A percentile compares a stretch with the other conserved stretches of the same genome.
Conservation (phyloP, 2,113 vertebrate genomes). For the Ahaetulla prasina region DNA sequence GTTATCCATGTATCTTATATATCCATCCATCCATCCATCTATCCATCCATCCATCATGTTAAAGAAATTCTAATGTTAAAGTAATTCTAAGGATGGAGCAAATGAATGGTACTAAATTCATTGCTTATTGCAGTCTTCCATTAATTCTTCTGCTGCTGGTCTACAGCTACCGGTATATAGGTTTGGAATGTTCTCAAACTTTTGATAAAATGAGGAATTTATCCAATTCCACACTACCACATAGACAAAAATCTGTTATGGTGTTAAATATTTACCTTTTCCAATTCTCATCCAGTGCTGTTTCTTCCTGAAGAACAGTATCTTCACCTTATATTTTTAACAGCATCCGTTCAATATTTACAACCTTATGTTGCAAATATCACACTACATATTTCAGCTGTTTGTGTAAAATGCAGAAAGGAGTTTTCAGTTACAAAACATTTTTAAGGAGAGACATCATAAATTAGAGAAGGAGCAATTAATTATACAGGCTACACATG, state of each 20-base stretch:
- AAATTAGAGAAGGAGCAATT: not conserved
- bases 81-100: not conserved
- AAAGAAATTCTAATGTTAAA: not conserved
- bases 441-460: not conserved
- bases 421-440: not conserved
- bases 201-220: not conserved
- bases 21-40: not conserved
- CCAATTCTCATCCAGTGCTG: not conserved
- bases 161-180: not conserved
- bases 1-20: not conserved
- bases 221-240: not conserved
- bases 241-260: not conserved
- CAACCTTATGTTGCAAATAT: not conserved
- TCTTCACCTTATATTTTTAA: not conserved
- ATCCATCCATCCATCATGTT: not conserved
- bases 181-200: not conserved
- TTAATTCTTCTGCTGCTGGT: not conserved
- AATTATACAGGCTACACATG: not conserved
- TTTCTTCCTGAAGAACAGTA: not conserved
- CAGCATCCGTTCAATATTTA: not conserved
- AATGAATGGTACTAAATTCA: not conserved
- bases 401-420: not conserved
- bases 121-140: not conserved
- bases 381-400: not conserved
- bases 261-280: not conserved